These are phyloP conservation scores for Mola mola DNA, from an alignment of 2,113 vertebrate genomes.

Conservation along the genomic window DNA sequence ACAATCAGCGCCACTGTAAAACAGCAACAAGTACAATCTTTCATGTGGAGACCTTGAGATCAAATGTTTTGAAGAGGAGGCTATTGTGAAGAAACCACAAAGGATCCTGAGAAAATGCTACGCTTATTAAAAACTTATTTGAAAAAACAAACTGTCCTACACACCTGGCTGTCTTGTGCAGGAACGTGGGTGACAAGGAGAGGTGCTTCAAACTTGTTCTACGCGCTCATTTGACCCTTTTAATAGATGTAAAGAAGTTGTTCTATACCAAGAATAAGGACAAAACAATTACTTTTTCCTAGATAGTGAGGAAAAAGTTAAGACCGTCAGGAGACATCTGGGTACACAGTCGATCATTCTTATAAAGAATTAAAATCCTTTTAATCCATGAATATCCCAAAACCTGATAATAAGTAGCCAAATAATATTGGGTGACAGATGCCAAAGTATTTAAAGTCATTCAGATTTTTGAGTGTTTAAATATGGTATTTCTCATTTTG, in stretches of 20 bases:
- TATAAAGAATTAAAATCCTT: no score
- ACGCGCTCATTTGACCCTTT: constrained; percentile 21
- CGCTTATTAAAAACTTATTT: background rate
- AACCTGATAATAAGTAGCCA: no score
- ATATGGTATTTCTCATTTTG: no score
- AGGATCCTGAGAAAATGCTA: background rate
- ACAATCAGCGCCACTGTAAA: constrained; percentile 34
- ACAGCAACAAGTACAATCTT: constrained; percentile 34
- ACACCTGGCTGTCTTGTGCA: constrained; percentile 5
- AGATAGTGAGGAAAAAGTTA: no score
- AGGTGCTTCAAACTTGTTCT: constrained; percentile 2
- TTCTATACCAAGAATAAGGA: no score
- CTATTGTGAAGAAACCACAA: background rate
- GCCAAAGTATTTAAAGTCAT: no score
- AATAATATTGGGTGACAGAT: no score
- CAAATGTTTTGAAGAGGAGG: constrained; percentile 1
- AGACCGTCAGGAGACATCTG: no score
- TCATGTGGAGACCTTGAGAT: constrained; percentile 20
- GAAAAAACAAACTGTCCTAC: background rate
- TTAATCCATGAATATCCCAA: no score
- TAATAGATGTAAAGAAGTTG: constrained; percentile 46
- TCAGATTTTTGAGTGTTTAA: no score
- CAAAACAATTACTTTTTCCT: no score
- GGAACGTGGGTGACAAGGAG: background rate
- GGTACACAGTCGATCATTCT: no score